Evolutionary conservation across 92 coral and sea anemone genomes (phyloP).

Genomic region (Anthopleura xanthogrammica): DNA sequence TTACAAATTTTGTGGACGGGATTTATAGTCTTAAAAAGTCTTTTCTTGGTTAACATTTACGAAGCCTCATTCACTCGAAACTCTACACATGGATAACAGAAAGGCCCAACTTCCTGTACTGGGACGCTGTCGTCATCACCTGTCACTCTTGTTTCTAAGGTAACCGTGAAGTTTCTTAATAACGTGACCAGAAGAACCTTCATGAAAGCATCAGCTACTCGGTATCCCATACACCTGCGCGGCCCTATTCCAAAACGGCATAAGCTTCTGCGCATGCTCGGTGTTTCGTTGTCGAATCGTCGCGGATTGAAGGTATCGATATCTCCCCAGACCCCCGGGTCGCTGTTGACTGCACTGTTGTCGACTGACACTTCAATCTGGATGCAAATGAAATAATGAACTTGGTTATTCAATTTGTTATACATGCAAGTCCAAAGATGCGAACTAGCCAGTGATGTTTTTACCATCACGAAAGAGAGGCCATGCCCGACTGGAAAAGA

Average conservation of each 20-base stretch:
- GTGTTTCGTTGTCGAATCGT: slow-evolving; percentile 70
- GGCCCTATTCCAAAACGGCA: slow-evolving; percentile 71
- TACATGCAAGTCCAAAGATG: background rate
- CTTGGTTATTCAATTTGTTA: background rate
- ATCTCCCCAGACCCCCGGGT: slow-evolving; percentile 60
- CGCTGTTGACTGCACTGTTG: slow-evolving; percentile 62
- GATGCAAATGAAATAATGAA: background rate
- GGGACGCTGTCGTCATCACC: slow-evolving; percentile 59
- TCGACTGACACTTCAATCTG: slow-evolving; percentile 67
- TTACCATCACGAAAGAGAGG: no score
- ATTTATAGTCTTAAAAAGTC: no score
- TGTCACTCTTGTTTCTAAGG: slow-evolving; percentile 53
- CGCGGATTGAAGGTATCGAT: slow-evolving; percentile 55
- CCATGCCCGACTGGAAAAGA: no score
- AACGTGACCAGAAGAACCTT: slow-evolving; percentile 46
- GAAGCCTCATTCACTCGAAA: slow-evolving; percentile 35
- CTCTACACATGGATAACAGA: slow-evolving; percentile 50
- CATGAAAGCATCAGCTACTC: slow-evolving; percentile 70
- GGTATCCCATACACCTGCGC: slow-evolving; percentile 69
- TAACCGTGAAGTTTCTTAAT: slow-evolving; percentile 23
- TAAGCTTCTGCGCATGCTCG: slow-evolving; percentile 69
- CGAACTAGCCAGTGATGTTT: background rate
- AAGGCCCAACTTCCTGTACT: slow-evolving; percentile 54
- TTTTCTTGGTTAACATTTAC: background rate
- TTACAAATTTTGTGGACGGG: no score